These are phyloP conservation scores for Pseudonaja textilis DNA, from an alignment of 2,113 vertebrate species.

Conservation along the genomic window DNA sequence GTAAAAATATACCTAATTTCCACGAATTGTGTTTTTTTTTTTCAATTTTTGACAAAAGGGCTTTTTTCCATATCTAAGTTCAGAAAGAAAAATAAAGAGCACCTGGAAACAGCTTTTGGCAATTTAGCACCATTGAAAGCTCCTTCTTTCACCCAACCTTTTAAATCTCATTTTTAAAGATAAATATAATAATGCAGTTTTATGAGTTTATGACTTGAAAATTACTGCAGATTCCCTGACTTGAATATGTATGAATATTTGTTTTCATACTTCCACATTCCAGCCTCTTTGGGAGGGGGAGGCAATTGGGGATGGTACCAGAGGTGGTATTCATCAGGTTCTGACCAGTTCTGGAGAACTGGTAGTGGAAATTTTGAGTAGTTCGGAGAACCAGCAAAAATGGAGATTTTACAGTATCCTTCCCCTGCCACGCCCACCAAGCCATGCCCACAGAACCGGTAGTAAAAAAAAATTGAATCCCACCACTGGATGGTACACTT, in stretches of 20 bases:
- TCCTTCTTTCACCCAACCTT: background rate
- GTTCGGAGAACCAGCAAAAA: no score
- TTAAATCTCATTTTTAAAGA: background rate
- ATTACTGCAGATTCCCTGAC: background rate
- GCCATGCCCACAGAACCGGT: no score
- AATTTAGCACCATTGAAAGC: background rate
- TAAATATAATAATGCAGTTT: background rate
- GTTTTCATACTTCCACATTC: background rate
- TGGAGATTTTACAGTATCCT: no score
- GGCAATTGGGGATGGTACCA: background rate
- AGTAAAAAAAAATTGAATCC: no score
- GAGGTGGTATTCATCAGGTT: no score
- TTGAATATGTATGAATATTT: background rate
- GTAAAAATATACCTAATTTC: constrained; percentile 1
- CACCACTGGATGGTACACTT: background rate
- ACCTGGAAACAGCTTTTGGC: background rate
- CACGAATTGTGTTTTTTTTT: background rate
- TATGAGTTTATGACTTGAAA: background rate
- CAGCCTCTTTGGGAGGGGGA: background rate
- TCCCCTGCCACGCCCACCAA: no score
- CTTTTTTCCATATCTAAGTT: background rate
- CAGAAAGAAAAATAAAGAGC: background rate
- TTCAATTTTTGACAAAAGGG: accelerated
- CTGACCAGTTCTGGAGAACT: no score
- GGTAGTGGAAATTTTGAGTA: no score